Evolutionary conservation across 1,140 invertebrate genomes (phyloP).

Genomic region (Eueides isabella): DNA sequence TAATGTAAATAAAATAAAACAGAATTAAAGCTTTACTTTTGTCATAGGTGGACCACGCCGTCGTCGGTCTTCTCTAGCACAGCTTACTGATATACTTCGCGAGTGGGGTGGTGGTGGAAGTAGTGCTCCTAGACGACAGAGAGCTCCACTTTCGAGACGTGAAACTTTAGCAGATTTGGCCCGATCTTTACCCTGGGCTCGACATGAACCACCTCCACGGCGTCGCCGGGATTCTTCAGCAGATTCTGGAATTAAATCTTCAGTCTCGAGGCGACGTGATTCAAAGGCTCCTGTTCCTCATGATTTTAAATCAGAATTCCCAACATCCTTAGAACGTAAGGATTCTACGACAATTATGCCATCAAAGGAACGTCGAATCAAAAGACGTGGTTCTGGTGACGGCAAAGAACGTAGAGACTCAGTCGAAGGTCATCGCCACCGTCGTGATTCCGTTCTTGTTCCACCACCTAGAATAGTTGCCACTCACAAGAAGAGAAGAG

Average conservation of each 20-base stretch:
- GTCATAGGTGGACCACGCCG: constrained; percentile 84
- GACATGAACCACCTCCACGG: constrained; percentile 82
- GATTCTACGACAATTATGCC: constrained; percentile 81
- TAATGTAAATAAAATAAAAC: not conserved
- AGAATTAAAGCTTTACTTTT: constrained; percentile 23
- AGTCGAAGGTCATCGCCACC: constrained; percentile 69
- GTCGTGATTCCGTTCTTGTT: constrained; percentile 85
- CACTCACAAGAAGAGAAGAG: constrained; percentile 85
- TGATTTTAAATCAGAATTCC: constrained; percentile 88
- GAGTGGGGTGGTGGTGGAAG: constrained; percentile 91
- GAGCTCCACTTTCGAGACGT: constrained; percentile 88
- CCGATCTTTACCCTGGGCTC: constrained; percentile 88
- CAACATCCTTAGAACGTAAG: constrained; percentile 86
- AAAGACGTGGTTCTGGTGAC: constrained; percentile 81
- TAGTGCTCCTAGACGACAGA: constrained; percentile 83
- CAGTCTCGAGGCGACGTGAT: constrained; percentile 87
- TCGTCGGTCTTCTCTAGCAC: constrained; percentile 91
- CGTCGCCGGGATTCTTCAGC: constrained; percentile 91
- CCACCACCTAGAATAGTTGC: constrained; percentile 84
- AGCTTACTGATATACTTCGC: constrained; percentile 92
- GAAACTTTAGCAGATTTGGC: constrained; percentile 93
- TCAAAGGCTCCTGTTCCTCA: constrained; percentile 84
- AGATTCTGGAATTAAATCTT: constrained; percentile 91
- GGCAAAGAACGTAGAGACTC: constrained; percentile 76
- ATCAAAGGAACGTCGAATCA: constrained; percentile 73